Conservation (phyloP, 2,888 invertebrate species). For the Mystacides longicornis region DNA sequence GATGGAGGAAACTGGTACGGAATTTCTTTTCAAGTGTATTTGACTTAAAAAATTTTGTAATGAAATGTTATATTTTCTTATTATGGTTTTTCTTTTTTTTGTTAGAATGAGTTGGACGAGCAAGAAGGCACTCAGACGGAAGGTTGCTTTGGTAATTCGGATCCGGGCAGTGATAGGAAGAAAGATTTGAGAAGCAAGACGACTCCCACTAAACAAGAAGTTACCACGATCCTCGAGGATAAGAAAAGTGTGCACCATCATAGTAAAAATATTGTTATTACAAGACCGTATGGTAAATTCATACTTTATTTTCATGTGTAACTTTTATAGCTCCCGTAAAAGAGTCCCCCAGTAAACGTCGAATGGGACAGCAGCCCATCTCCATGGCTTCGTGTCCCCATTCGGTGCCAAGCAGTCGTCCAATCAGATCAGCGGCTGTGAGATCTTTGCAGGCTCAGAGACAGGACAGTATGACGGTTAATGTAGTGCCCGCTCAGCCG, state of each 20-base stretch:
- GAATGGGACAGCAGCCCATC: slow-evolving; percentile 34
- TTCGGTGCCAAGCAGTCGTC: slow-evolving; percentile 7
- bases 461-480: slow-evolving; percentile 49
- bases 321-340: slow-evolving; percentile 30
- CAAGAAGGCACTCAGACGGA: slow-evolving; percentile 40
- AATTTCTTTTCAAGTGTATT: neutral
- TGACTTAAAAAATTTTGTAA: neutral
- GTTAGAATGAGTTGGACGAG: slow-evolving; percentile 36
- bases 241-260: slow-evolving; percentile 32
- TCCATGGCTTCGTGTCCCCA: slow-evolving; percentile 27
- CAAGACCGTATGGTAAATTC: neutral
- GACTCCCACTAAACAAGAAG: slow-evolving; percentile 35
- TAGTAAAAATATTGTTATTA: neutral
- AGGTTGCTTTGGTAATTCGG: slow-evolving; percentile 34
- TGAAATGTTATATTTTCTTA: neutral
- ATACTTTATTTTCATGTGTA: slow-evolving; percentile 28
- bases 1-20: slow-evolving; percentile 29
- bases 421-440: slow-evolving; percentile 13
- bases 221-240: slow-evolving; percentile 31
- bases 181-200: slow-evolving; percentile 29
- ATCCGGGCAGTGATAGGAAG: slow-evolving; percentile 28
- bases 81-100: slow-evolving; percentile 4
- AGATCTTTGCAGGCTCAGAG: slow-evolving; percentile 41
- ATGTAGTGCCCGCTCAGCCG: slow-evolving; percentile 41
- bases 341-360: slow-evolving; percentile 38